Conservation (phyloP, 2,797 vertebrate genomes). For the Poecilia picta region DNA sequence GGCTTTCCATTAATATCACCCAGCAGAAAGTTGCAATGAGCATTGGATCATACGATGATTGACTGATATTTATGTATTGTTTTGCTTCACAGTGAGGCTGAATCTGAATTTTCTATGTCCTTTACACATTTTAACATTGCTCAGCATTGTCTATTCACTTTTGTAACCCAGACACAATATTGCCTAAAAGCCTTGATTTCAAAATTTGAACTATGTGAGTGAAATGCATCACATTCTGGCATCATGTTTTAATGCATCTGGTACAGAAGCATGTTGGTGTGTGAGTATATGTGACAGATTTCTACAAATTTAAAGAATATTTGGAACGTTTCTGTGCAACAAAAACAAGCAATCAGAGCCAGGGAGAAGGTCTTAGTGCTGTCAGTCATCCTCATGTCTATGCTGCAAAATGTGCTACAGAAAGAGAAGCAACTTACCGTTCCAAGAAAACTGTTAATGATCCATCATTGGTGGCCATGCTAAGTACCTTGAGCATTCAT, state of each 20-base stretch:
- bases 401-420: no score
- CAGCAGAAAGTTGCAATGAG: neutral
- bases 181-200: neutral
- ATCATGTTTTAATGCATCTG: neutral
- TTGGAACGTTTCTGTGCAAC: neutral
- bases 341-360: no score
- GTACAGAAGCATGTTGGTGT: neutral
- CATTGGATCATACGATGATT: neutral
- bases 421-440: no score
- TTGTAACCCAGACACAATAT: neutral
- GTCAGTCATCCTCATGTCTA: no score
- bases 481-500: no score
- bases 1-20: neutral
- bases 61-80: neutral
- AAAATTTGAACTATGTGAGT: neutral
- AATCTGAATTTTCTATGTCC: neutral
- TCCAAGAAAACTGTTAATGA: no score
- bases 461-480: no score
- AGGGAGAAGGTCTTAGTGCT: no score
- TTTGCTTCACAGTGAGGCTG: neutral
- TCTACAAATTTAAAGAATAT: neutral
- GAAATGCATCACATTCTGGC: neutral
- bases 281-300: neutral
- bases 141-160: neutral
- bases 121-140: neutral